phyloP scores from a whole-genome alignment of 2,888 invertebrate species.

The Pseudanteris insignis region DNA sequence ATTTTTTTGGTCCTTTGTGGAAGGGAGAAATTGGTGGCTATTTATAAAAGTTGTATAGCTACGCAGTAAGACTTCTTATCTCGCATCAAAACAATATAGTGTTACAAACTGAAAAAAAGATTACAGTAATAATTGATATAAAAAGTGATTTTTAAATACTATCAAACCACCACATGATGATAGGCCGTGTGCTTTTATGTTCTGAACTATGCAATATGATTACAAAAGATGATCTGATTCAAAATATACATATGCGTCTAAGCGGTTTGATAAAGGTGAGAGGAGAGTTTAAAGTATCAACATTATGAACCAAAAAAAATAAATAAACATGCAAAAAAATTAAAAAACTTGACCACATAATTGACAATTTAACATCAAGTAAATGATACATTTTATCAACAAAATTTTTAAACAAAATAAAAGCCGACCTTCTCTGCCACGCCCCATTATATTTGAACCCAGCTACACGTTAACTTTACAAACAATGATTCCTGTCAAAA shows the following conservation, averaged over 20 bases:
- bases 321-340: too few species aligned
- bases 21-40: too few species aligned
- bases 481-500: conserved; percentile 49
- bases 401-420: neutral
- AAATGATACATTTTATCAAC: too few species aligned
- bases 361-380: too few species aligned
- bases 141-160: too few species aligned
- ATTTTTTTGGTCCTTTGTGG: too few species aligned
- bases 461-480: conserved; percentile 52
- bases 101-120: neutral
- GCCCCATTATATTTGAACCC: conserved; percentile 42
- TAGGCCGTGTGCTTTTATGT: conserved; percentile 65
- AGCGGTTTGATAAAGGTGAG: conserved; percentile 65
- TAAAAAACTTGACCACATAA: too few species aligned
- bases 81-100: neutral
- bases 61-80: too few species aligned
- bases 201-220: conserved; percentile 59
- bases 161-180: conserved; percentile 58
- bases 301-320: conserved; percentile 46
- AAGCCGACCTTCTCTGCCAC: conserved; percentile 46
- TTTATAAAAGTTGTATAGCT: too few species aligned
- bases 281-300: conserved; percentile 64
- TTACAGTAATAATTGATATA: neutral
- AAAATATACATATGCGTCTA: conserved; percentile 59
- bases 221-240: conserved; percentile 57